phyloP scores from a whole-genome alignment of 2,113 vertebrate genomes.

The Chlorodrepanis virens region DNA sequence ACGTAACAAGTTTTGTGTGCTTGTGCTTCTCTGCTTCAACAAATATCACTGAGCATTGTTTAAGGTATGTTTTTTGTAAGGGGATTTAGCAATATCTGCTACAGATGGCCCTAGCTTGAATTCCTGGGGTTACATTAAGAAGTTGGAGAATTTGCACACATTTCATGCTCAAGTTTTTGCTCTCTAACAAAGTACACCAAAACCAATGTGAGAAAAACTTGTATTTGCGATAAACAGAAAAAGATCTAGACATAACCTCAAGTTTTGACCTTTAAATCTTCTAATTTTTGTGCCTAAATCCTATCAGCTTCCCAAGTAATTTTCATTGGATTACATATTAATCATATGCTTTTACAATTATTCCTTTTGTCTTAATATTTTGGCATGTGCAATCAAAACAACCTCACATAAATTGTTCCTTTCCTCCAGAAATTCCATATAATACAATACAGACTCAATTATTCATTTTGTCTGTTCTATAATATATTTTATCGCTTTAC shows the following conservation, averaged over 20 bases:
- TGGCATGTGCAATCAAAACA: not conserved
- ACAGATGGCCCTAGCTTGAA: not conserved
- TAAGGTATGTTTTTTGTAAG: accelerated
- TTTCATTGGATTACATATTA: not conserved
- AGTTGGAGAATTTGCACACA: not conserved
- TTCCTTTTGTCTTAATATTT: not conserved
- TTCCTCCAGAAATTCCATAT: not conserved
- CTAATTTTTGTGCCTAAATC: not conserved
- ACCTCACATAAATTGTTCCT: not conserved
- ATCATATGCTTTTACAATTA: not conserved
- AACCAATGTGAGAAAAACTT: not conserved
- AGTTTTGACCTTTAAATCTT: not conserved
- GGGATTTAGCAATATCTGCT: not conserved
- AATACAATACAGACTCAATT: not conserved
- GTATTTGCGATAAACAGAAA: not conserved
- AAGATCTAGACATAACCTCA: not conserved
- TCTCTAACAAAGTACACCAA: not conserved
- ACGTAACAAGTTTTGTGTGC: not conserved
- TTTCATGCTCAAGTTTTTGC: not conserved
- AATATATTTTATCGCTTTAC: not conserved
- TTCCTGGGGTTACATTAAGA: not conserved
- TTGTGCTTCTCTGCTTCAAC: not conserved
- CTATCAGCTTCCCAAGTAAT: not conserved
- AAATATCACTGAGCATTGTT: not conserved
- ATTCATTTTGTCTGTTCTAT: not conserved